These are phyloP conservation scores for Nomada ruficornis DNA, from an alignment of 2,888 invertebrate species.

Conservation along the genomic window DNA sequence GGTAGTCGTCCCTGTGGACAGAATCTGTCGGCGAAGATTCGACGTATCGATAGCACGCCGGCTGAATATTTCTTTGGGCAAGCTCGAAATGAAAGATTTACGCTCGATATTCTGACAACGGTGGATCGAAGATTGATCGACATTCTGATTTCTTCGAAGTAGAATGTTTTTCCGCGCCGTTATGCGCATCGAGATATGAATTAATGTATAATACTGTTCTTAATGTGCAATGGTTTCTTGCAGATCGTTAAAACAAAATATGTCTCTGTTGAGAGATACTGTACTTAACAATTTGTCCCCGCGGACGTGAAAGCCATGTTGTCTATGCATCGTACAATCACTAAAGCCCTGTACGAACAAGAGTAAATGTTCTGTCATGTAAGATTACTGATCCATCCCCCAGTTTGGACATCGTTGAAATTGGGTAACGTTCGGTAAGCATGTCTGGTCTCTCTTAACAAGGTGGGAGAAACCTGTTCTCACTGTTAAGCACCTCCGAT, in stretches of 20 bases:
- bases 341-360: neutral
- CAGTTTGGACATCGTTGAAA: neutral
- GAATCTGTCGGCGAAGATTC: slow-evolving; percentile 22
- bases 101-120: slow-evolving; percentile 43
- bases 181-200: too few relatives aligned
- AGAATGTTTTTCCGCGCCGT: slow-evolving; percentile 13
- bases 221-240: neutral
- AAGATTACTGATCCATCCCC: neutral
- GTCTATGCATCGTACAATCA: neutral
- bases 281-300: too few relatives aligned
- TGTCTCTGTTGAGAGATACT: slow-evolving; percentile 12
- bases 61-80: slow-evolving; percentile 31
- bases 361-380: neutral
- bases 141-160: slow-evolving; percentile 8
- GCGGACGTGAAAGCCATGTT: neutral
- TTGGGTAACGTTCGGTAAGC: neutral
- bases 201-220: too few relatives aligned
- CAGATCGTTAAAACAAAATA: slow-evolving; percentile 2
- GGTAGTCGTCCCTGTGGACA: neutral
- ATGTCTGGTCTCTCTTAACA: neutral
- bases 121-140: neutral
- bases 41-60: slow-evolving; percentile 15
- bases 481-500: slow-evolving; percentile 30
- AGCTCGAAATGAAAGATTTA: slow-evolving; percentile 56
- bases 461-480: slow-evolving; percentile 37